Base-by-base conservation (phyloP, 2,888 invertebrate species). In the Antheraea assamensis region DNA sequence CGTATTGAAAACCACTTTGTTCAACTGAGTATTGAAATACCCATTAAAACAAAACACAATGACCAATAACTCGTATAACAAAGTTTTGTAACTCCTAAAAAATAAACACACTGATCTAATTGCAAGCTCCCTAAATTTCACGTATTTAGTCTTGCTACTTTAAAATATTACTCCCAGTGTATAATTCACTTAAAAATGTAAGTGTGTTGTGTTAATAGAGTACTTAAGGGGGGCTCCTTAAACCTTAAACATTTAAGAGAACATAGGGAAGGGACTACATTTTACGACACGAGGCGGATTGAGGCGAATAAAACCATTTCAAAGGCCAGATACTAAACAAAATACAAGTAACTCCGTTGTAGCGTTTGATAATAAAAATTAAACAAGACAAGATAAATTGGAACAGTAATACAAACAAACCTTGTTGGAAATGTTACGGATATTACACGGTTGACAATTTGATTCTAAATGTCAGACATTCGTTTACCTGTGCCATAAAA, bases 281-380 rank as follows among this genome's bases (percentile, higher is more conserved):
- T 68, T 68, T 68, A 68, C 68, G 68, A 68, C 68, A 15, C 35
- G 68, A 68, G 19, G n/a, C 68, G 68, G 68, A 68, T 35, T 35
- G 68, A 3, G 21, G n/a, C 35, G n/a, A 68, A 68, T 35, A 35
- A 35, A 35, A 3, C 31, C 35, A 68, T 68, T 68, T 35, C 2
- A 35, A 68, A 35, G 35, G 19, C 66, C 66, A 68, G 35, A 68
- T 68, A 68, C 68, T n/a, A 35, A 35, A 19, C 66, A 61, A 31
- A 17, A 66, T 66, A 31, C 35, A 35, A 68, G 24, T 35, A 35
- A 10, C 35, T 68, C 35, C 21, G 35, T 68, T 35, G 35, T 68
- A 4, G 66, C 61, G 27, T 61, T 68, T 68, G 35, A 35, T 8
- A 68, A 35, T 68, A 68, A 68, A 68, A 68, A 31, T 31, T 55